Percentiles rank a stretch among this genome's conserved stretches.
Conservation (phyloP, 2,113 vertebrate species). For the Mormyrus lacerda region DNA sequence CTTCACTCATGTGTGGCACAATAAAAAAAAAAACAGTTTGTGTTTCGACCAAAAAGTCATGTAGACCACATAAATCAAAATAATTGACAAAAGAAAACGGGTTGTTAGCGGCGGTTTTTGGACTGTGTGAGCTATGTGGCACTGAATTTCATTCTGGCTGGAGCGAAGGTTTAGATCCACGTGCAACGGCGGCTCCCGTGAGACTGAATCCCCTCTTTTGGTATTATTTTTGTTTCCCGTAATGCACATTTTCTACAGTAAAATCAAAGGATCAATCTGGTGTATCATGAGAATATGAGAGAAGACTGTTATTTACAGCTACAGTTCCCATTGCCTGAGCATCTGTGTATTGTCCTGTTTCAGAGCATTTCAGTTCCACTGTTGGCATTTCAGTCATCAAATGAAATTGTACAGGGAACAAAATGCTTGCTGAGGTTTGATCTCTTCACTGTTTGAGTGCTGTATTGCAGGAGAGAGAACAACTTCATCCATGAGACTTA, state of each 20-base stretch:
- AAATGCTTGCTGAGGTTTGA: neutral
- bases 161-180: neutral
- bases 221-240: neutral
- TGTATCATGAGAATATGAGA: neutral
- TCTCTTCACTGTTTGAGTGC: neutral
- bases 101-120: conserved; percentile 9
- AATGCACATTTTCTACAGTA: neutral
- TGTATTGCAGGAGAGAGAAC: neutral
- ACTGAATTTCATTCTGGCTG: neutral
- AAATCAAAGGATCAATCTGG: neutral
- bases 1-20: neutral
- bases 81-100: conserved; percentile 10
- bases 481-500: neutral
- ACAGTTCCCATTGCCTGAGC: neutral
- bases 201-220: neutral
- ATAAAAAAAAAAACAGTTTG: neutral
- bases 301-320: neutral
- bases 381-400: neutral
- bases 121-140: conserved; percentile 4
- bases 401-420: neutral
- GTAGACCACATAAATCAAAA: conserved; percentile 10
- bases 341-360: neutral
- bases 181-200: neutral
- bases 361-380: neutral
- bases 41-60: neutral